Conservation (phyloP, 53 echinoderm and acorn worm species). For the Mesocentrotus franciscanus region DNA sequence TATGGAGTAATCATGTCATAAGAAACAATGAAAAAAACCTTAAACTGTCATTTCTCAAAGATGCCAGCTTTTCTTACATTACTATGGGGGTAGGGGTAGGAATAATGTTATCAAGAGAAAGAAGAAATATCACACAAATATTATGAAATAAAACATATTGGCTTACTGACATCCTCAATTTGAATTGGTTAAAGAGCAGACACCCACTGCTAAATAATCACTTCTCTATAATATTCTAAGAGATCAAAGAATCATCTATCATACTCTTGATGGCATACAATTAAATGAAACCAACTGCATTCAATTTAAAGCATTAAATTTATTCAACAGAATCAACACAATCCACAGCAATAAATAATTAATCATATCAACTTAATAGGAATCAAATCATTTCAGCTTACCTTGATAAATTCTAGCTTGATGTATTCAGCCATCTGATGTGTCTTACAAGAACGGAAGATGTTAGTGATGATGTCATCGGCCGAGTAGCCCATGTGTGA, state of each 20-base stretch:
- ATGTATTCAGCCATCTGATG: constrained; percentile 92
- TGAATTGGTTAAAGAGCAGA: background rate
- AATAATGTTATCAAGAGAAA: too few relatives aligned
- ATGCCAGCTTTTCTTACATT: background rate
- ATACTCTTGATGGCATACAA: background rate
- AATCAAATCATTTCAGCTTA: constrained; percentile 19
- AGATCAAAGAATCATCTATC: background rate
- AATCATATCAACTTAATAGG: too few relatives aligned
- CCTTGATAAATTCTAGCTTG: constrained; percentile 97
- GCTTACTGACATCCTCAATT: background rate
- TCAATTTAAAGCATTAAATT: background rate
- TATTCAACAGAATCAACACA: background rate
- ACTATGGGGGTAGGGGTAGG: background rate
- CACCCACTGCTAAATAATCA: background rate
- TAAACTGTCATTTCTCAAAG: background rate
- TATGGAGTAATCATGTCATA: background rate
- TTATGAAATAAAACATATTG: background rate
- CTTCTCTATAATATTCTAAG: background rate
- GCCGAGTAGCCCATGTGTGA: constrained; percentile 95
- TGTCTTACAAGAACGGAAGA: constrained; percentile 93
- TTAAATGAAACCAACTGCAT: background rate
- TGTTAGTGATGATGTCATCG: constrained; percentile 93
- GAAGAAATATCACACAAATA: background rate
- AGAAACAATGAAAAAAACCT: background rate
- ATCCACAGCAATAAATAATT: too few relatives aligned